phyloP scores from a whole-genome alignment of 2,113 vertebrate genomes.

The Naja naja region DNA sequence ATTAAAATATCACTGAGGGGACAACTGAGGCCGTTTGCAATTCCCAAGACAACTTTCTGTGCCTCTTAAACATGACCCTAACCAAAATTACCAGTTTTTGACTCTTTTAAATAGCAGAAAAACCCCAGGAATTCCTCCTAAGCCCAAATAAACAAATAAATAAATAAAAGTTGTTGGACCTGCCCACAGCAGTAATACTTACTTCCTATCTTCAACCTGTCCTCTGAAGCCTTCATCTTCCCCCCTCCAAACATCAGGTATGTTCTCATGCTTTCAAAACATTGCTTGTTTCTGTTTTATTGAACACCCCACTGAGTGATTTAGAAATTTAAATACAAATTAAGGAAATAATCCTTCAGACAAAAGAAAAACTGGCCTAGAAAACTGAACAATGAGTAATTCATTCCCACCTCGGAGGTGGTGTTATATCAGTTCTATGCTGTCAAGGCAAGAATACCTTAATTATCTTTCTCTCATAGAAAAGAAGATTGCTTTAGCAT shows the following conservation, averaged over 20 bases:
- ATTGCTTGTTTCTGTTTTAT: background rate
- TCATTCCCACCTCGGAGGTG: background rate
- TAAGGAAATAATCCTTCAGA: background rate
- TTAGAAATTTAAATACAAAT: constrained; percentile 1
- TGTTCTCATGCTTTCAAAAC: background rate
- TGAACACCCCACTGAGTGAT: background rate
- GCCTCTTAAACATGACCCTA: background rate
- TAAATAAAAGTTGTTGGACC: background rate
- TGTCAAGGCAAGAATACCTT: background rate
- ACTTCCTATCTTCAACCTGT: background rate
- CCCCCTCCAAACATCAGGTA: background rate
- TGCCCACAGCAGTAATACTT: background rate
- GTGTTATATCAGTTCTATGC: background rate
- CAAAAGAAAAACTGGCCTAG: background rate
- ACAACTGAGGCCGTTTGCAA: background rate
- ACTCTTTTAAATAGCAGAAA: background rate
- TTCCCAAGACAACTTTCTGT: background rate
- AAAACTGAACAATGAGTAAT: background rate
- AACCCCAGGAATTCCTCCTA: background rate
- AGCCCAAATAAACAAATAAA: background rate
- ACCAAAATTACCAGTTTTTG: background rate
- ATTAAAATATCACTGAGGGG: background rate
- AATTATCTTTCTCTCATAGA: background rate
- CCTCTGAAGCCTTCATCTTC: background rate
- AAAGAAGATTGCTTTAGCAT: background rate